Percentiles rank a stretch among this genome's conserved stretches.
Conservation (phyloP, 2,888 invertebrate species). For the Lamellibrachia columna region DNA sequence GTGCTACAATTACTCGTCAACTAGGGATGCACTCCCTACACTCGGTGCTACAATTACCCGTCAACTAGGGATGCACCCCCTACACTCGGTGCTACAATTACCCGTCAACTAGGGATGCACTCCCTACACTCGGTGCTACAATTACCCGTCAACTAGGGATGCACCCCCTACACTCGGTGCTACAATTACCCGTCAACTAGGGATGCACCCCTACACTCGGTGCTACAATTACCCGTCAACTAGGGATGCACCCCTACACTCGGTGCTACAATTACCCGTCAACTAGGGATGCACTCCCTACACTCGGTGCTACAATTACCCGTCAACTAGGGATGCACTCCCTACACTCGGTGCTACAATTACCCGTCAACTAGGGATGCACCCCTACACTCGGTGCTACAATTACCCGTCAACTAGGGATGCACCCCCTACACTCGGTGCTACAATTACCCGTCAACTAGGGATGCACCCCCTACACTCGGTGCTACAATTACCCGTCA, state of each 20-base stretch:
- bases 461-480: background rate
- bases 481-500: background rate
- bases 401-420: background rate
- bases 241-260: background rate
- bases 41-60: background rate
- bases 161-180: background rate
- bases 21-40: background rate
- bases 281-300: background rate
- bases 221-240: background rate
- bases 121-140: background rate
- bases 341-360: background rate
- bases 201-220: background rate
- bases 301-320: background rate
- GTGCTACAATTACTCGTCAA: background rate
- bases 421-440: background rate
- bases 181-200: background rate
- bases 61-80: background rate
- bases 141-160: background rate
- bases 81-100: background rate
- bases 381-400: background rate
- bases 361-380: background rate
- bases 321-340: background rate
- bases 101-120: background rate
- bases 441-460: background rate
- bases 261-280: background rate